A percentile compares a stretch with the other conserved stretches of the same genome.
Conservation (phyloP, 2,888 invertebrate species). For the Elaeidobius kamerunicus region DNA sequence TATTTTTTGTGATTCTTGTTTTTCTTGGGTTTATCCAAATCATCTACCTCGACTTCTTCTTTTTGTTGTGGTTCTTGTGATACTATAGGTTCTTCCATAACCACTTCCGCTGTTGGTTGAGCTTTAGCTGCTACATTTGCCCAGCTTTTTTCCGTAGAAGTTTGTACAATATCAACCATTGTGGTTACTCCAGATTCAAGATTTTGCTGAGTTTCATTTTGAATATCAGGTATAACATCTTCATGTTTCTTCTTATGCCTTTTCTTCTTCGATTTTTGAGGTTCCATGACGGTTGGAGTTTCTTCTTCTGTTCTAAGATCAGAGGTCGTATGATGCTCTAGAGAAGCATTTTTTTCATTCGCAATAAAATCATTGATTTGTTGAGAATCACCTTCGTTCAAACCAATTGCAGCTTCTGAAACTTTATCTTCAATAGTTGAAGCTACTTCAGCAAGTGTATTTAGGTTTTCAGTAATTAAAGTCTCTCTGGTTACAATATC, state of each 20-base stretch:
- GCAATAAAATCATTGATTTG: neutral
- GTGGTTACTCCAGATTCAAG: neutral
- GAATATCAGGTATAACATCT: neutral
- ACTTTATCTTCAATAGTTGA: neutral
- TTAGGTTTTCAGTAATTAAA: neutral
- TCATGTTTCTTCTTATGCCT: conserved; percentile 9
- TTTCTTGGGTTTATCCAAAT: neutral
- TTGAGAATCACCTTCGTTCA: neutral
- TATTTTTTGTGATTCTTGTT: neutral
- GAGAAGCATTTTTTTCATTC: neutral
- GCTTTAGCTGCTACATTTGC: conserved; percentile 13
- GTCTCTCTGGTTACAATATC: neutral
- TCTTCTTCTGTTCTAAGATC: too few relatives aligned
- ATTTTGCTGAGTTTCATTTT: neutral
- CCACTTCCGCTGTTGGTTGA: neutral
- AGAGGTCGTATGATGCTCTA: neutral
- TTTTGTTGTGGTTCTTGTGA: neutral
- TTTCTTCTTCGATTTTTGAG: conserved; percentile 1
- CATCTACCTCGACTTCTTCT: neutral
- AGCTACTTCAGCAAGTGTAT: neutral
- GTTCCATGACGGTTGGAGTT: neutral
- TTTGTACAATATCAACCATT: neutral
- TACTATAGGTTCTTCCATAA: neutral
- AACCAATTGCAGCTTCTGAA: too few relatives aligned
- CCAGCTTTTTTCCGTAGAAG: conserved; percentile 6